These are phyloP conservation scores for Leptinotarsa juncta DNA, from an alignment of 2,888 invertebrate species.

Conservation along the genomic window DNA sequence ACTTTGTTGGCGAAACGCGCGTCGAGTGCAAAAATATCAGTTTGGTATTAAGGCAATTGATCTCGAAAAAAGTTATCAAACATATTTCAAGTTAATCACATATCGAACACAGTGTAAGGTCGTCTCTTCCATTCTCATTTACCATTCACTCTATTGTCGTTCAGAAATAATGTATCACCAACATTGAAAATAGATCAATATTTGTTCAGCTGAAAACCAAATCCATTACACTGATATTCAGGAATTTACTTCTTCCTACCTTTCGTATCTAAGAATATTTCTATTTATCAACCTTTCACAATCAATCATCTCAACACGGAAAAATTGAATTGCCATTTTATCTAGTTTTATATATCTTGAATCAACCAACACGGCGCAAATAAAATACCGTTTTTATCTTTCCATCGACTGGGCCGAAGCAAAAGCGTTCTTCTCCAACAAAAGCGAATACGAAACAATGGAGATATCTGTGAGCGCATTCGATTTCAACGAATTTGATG, in stretches of 20 bases:
- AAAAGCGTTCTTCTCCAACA: not conserved
- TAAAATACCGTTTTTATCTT: constrained; percentile 1
- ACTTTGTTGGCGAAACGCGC: no score
- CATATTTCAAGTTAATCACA: no score
- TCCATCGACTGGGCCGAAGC: not conserved
- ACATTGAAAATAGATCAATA: no score
- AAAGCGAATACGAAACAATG: constrained; percentile 2
- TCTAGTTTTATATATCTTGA: not conserved
- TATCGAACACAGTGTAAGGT: no score
- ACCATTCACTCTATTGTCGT: no score
- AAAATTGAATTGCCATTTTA: constrained; percentile 7
- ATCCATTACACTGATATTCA: no score
- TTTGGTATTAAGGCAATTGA: no score
- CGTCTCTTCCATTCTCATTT: no score
- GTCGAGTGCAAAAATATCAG: no score
- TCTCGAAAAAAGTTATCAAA: no score
- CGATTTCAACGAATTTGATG: not conserved
- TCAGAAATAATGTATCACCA: no score
- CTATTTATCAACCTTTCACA: constrained; percentile 2
- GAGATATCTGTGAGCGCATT: not conserved
- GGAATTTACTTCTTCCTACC: not conserved
- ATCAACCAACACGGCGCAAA: not conserved
- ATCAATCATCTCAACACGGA: constrained; percentile 14
- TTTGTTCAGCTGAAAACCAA: no score
- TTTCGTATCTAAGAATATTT: not conserved